Conservation (phyloP, 2,797 vertebrate genomes). For the Myotis findleyi region DNA sequence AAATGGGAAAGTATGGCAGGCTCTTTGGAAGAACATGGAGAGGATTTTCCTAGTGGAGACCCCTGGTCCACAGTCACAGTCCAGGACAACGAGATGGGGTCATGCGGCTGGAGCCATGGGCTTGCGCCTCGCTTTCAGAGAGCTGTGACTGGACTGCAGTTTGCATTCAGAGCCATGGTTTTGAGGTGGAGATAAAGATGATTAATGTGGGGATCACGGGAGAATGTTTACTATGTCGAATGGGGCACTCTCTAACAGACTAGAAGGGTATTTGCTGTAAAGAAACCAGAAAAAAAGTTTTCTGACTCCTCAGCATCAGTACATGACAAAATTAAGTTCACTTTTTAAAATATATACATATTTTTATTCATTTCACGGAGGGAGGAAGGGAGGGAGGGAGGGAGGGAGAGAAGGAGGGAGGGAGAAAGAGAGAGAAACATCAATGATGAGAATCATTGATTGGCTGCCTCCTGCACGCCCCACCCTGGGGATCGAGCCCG, state of each 20-base stretch:
- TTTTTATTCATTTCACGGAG: too few species aligned
- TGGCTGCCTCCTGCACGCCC: too few species aligned
- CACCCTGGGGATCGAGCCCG: too few species aligned
- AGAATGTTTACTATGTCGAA: not conserved
- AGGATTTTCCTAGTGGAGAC: not conserved
- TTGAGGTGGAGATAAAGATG: not conserved
- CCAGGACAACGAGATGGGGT: not conserved
- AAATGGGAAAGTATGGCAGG: not conserved
- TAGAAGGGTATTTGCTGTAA: not conserved
- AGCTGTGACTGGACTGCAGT: not conserved
- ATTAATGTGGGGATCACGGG: not conserved
- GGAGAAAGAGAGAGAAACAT: too few species aligned
- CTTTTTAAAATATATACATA: not conserved
- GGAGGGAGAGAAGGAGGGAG: too few species aligned
- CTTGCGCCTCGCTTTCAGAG: not conserved
- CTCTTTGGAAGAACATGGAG: not conserved
- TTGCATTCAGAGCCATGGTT: not conserved
- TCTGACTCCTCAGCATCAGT: not conserved
- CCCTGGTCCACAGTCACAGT: not conserved
- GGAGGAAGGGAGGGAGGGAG: too few species aligned
- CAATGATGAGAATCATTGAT: too few species aligned
- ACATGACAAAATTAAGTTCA: not conserved
- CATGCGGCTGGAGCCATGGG: not conserved
- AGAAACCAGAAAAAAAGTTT: not conserved
- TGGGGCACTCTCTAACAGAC: not conserved